Evolutionary conservation across 2,113 vertebrate genomes (phyloP).

Genomic region (Triplophysa tibetana): DNA sequence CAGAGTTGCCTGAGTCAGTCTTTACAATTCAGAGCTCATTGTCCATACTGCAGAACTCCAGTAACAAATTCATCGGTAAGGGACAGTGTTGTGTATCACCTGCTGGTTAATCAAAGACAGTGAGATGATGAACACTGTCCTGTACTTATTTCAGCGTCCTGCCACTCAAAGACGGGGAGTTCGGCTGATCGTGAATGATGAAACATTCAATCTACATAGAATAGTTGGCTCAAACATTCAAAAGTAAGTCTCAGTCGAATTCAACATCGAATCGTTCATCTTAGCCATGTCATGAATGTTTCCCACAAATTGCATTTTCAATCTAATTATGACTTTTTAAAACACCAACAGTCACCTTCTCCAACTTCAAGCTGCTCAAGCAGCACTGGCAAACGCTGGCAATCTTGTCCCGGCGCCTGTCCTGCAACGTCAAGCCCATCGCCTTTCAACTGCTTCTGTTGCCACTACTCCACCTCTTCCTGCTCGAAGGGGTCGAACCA

Average conservation of each 20-base stretch:
- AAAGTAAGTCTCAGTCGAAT: background rate
- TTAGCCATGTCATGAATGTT: no score
- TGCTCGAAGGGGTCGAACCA: background rate
- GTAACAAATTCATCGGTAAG: conserved; percentile 70
- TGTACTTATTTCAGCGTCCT: background rate
- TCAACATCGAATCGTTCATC: background rate
- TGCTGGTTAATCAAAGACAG: background rate
- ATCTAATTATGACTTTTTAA: background rate
- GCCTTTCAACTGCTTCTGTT: background rate
- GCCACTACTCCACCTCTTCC: background rate
- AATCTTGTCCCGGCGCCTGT: background rate
- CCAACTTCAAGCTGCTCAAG: background rate
- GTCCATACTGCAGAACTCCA: conserved; percentile 80
- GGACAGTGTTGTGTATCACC: background rate
- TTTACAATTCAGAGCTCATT: conserved; percentile 11
- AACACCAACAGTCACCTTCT: background rate
- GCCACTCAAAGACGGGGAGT: background rate
- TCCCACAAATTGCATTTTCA: background rate
- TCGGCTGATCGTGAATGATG: background rate
- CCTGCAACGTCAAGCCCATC: background rate
- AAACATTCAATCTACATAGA: background rate
- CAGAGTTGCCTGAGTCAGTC: conserved; percentile 35
- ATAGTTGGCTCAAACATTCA: conserved; percentile 10
- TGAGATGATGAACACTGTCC: background rate
- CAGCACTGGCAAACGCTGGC: background rate